Conservation (phyloP, 2,797 vertebrate species). For the Thalassophryne amazonica region DNA sequence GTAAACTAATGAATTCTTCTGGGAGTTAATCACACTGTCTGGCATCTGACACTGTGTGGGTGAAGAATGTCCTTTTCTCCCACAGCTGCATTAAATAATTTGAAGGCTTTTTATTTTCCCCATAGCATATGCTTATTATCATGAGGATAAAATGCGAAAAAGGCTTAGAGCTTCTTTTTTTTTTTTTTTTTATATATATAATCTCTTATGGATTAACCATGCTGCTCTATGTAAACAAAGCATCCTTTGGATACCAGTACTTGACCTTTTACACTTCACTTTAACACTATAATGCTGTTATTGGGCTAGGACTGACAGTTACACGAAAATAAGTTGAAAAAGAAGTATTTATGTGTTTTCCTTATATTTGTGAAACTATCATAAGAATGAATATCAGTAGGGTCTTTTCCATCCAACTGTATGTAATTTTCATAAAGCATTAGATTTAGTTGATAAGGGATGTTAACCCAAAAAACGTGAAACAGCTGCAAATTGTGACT, state of each 20-base stretch:
- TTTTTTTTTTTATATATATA: conserved; percentile 2
- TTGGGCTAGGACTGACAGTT: background rate
- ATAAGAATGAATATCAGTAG: no score
- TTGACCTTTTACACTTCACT: no score
- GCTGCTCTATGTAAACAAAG: background rate
- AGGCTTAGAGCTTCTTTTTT: background rate
- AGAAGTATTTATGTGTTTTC: no score
- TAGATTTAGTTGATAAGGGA: no score
- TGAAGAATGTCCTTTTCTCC: conserved; percentile 34
- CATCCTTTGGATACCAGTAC: background rate
- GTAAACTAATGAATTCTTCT: conserved; percentile 76
- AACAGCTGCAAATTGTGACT: no score
- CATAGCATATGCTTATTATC: conserved; percentile 44
- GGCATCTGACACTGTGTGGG: conserved; percentile 50
- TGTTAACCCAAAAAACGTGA: no score
- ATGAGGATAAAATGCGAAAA: conserved; percentile 11
- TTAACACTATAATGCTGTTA: background rate
- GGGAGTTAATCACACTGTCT: conserved; percentile 65
- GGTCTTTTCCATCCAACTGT: no score
- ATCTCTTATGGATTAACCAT: background rate
- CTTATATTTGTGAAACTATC: no score
- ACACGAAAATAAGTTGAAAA: no score
- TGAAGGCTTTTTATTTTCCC: conserved; percentile 33
- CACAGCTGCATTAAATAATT: conserved; percentile 45
- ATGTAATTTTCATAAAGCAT: no score